Percentiles rank a stretch among this genome's conserved stretches.
These are phyloP conservation scores for Anthopleura sola DNA, from an alignment of 64 coral and sea anemone species.

Conservation along the genomic window DNA sequence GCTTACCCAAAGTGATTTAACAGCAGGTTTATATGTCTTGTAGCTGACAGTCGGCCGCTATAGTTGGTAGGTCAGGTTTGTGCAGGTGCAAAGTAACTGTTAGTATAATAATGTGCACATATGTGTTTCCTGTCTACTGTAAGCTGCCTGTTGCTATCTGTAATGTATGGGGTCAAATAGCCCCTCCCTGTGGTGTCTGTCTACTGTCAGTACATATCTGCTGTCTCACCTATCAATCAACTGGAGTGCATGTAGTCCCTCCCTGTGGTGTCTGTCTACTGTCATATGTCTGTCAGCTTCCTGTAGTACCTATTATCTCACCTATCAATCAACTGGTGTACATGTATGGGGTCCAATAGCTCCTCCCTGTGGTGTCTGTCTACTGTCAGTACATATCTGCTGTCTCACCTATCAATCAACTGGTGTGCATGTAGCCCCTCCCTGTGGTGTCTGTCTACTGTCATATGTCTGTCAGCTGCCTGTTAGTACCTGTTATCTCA, in stretches of 20 bases:
- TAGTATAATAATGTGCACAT: not conserved
- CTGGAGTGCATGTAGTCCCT: too few relatives aligned
- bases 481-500: not conserved
- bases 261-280: not conserved
- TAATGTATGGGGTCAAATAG: not conserved
- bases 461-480: not conserved
- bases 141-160: not conserved
- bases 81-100: conserved; percentile 25
- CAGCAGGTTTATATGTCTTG: conserved; percentile 22
- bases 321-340: too few relatives aligned
- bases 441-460: not conserved
- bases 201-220: not conserved
- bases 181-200: not conserved
- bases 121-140: not conserved
- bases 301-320: not conserved
- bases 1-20: conserved; percentile 26
- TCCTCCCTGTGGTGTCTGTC: not conserved
- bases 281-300: not conserved
- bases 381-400: not conserved
- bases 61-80: not conserved
- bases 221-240: too few relatives aligned
- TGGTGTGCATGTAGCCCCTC: too few relatives aligned
- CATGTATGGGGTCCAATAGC: not conserved
- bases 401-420: too few relatives aligned
- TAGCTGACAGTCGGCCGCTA: conserved; percentile 2